Conservation (phyloP, 2,888 invertebrate species). For the Sminthurides aquaticus region DNA sequence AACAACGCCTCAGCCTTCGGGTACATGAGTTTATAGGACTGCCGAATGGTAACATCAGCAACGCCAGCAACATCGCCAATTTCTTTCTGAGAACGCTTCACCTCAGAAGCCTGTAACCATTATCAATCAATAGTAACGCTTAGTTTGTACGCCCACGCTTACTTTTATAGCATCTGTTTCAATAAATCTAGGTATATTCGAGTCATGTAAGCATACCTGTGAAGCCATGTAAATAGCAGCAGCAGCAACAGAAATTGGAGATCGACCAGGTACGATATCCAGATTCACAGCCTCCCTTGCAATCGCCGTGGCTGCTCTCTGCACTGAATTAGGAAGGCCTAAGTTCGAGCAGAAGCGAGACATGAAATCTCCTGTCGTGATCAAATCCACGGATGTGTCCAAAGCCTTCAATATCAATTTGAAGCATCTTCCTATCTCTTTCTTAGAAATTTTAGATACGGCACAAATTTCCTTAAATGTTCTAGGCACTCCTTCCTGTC, state of each 20-base stretch:
- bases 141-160: not conserved
- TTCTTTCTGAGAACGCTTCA: conserved; percentile 90
- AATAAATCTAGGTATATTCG: not conserved
- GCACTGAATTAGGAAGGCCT: conserved; percentile 74
- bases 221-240: conserved; percentile 99
- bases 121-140: conserved; percentile 10
- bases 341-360: conserved; percentile 95
- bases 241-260: conserved; percentile 97
- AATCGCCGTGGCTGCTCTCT: conserved; percentile 90
- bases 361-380: conserved; percentile 99
- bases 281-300: conserved; percentile 92
- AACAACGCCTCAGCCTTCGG: conserved; percentile 86
- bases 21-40: conserved; percentile 95
- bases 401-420: conserved; percentile 91
- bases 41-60: conserved; percentile 94
- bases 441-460: conserved; percentile 96
- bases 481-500: conserved; percentile 96
- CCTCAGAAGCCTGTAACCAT: conserved; percentile 68
- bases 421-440: conserved; percentile 97
- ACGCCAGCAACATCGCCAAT: conserved; percentile 98
- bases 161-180: not conserved
- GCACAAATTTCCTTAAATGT: conserved; percentile 99
- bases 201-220: conserved; percentile 62
- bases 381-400: conserved; percentile 93
- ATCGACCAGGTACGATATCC: conserved; percentile 94